Base-by-base conservation (phyloP, 2,113 vertebrate species). In the Taurulus bubalis region DNA sequence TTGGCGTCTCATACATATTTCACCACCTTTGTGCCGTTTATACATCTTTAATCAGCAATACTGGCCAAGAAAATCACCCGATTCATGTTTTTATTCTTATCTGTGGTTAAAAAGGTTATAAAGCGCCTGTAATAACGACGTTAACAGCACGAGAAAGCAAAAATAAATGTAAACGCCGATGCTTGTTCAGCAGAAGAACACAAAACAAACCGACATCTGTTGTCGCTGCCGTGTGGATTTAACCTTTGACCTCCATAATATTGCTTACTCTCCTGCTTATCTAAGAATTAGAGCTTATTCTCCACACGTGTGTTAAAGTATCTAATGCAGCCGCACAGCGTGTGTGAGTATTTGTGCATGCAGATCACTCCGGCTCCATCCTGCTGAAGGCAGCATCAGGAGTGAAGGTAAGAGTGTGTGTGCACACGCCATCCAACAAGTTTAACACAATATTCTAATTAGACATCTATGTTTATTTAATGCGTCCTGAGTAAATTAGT, bases 381-480 rank as follows among this genome's bases (percentile, higher is more conserved):
- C 24, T 9, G 86, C 90, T 89, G 47, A 32, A 56, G 89, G 89
- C 91, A 14, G 73, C 82, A 89, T 84, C 73, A 70, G 80, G 79
- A 76, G 82, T 84, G 72, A 67, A 92, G 91, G 90, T 91, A n/a
- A n/a, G n/a, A n/a, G n/a, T n/a, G n/a, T n/a, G 78, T 40, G 63
- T 69, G 73, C 64, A 51, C 56, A 45, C 16, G 79, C 67, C 80
- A 74, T 82, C 90, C 89, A 84, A 84, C 91, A 88, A 93, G 80
- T 93, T 92, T 88, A 90, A 91, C 91, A 92, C 90, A 91, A 90
- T 91, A 92, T 90, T 92, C 83, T 94, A 94, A 95, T 95, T 94
- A 95, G 88, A 92, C 87, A 79, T 88, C 89, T 87, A 93, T 93
- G 89, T 94, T 95, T 93, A 93, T 95, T 94, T 94, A 94, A 94